Evolutionary conservation across 1,140 invertebrate species (phyloP), one percentile per base, ranked within the genome.

Genomic region (Paramacrobiotus metropolitanus): DNA sequence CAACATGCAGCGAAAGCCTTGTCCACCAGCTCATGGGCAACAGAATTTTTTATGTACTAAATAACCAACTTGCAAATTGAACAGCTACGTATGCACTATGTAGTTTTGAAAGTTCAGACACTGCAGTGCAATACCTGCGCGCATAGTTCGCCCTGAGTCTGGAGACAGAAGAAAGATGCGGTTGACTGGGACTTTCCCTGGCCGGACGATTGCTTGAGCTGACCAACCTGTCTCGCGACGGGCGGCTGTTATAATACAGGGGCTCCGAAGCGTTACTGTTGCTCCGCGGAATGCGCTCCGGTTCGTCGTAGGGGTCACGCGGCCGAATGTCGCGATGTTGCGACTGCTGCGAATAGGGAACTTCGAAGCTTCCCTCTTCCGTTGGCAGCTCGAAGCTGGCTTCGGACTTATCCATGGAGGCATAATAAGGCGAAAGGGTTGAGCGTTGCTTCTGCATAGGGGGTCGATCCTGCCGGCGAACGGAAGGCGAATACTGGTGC

Each of bases 181-280:
- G 55, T n/a, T 59, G 55, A 40, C 34, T 40, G 34, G 34, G 34
- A 9, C n/a, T 40, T 9, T 21, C 28, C 9, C 55, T 59, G 40
- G 55, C 55, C 9, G 28, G 9, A 59, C 9, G 20, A 9, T 9
- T 21, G 9, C 9, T 21, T 21, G 21, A 9, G 55, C 55, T 28
- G 28, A 1, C 28, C 21, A 28, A 70, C 69, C 70, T 71, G 67
- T 79, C 68, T 40, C 66, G 77, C 66, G n/a, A n/a, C n/a, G 87
- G 87, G 73, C 86, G 78, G 73, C 86, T 89, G 73, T 90, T 90
- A 72, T 90, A 90, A 70, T 83, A 90, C 63, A 93, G 77, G 65
- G 86, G 86, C 73, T 90, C 86, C 66, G 82, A 82, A 69, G 75
- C 71, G 67, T 75, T 55, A 55, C 48, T 70, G 68, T 73, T 71